Evolutionary conservation across 2,888 invertebrate species (phyloP).

Genomic region (Therioaphis trifolii): DNA sequence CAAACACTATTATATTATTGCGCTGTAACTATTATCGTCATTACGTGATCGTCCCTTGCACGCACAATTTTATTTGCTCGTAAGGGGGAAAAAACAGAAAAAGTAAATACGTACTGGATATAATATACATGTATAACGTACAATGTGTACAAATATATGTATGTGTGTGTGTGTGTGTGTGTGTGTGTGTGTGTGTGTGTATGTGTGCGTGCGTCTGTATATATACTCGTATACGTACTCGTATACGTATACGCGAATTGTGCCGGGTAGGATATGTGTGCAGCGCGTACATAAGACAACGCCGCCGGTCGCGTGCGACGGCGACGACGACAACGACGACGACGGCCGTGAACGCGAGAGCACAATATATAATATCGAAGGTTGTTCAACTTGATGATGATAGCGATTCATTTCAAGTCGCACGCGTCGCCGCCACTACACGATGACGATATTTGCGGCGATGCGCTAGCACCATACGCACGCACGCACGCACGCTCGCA

Average conservation of each 20-base stretch:
- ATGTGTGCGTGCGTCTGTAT: too few relatives aligned
- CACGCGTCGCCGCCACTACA: background rate
- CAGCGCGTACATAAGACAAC: too few relatives aligned
- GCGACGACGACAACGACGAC: background rate
- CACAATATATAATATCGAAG: slow-evolving; percentile 24
- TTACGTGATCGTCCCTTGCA: background rate
- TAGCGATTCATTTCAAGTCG: slow-evolving; percentile 16
- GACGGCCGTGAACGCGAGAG: slow-evolving; percentile 39
- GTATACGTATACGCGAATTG: background rate
- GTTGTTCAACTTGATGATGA: slow-evolving; percentile 57
- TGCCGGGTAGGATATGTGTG: background rate
- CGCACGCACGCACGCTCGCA: background rate
- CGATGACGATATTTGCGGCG: slow-evolving; percentile 6
- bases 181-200: too few relatives aligned
- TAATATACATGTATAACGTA: background rate
- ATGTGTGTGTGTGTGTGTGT: too few relatives aligned
- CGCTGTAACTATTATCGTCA: background rate
- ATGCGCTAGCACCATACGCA: background rate
- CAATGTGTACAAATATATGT: background rate
- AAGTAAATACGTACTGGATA: background rate
- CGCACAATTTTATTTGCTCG: background rate
- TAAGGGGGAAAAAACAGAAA: background rate
- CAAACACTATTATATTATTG: background rate
- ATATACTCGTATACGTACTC: too few relatives aligned
- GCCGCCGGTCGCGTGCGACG: too few relatives aligned